phyloP scores from a whole-genome alignment of 2,113 vertebrate genomes.

The Sitta europaea region DNA sequence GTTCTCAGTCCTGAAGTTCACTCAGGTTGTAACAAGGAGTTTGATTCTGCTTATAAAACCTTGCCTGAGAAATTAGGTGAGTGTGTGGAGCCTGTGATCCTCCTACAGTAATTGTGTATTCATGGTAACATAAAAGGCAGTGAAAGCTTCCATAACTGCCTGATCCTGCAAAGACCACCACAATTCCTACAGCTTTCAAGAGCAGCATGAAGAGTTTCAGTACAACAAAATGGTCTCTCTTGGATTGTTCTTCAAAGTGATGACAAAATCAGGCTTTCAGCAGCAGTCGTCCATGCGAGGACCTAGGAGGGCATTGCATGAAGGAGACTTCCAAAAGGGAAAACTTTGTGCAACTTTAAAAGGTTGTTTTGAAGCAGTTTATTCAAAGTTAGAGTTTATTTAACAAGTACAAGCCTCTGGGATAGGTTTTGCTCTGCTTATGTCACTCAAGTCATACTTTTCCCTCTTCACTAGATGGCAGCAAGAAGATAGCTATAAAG shows the following conservation, averaged over 20 bases:
- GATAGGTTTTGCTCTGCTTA: background rate
- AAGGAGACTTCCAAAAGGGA: background rate
- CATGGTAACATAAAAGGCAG: background rate
- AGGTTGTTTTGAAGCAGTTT: background rate
- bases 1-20: background rate
- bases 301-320: background rate
- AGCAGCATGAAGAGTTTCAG: background rate
- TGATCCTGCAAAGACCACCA: background rate
- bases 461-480: conserved; percentile 55
- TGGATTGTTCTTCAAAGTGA: background rate
- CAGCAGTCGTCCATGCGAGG: background rate
- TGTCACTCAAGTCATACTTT: background rate
- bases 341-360: background rate
- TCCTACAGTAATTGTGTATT: background rate
- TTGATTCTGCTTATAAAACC: background rate
- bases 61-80: background rate
- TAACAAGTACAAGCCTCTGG: background rate
- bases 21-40: background rate
- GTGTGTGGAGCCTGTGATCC: too few relatives aligned
- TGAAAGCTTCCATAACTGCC: background rate
- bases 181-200: background rate
- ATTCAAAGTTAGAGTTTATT: background rate
- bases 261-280: background rate
- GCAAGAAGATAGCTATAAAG: background rate
- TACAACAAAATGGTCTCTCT: background rate